Base-by-base conservation (phyloP, 2,113 vertebrate genomes). In the Casuarius casuarius region DNA sequence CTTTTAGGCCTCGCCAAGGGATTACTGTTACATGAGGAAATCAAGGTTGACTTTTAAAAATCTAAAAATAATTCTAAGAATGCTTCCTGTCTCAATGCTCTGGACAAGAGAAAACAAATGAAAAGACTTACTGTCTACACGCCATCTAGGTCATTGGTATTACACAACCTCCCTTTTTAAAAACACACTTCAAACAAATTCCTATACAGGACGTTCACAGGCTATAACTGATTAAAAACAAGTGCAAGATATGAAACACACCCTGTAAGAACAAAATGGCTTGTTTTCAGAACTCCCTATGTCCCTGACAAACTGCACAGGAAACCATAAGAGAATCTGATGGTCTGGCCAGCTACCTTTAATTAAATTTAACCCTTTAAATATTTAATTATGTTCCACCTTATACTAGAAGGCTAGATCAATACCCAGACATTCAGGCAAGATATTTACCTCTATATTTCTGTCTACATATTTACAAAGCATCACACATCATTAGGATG, bases 41-140 rank as follows among this genome's bases (percentile, higher is more conserved):
- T 71, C 73, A 96, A 91, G 87, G 78, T 23, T 83, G 61, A 93
- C 81, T 96, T 92, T 52, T 77, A 71, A 92, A 56, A 91, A 63
- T 89, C 92, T 87, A 75, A 93, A 96, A 96, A 96, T 96, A 95
- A 92, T 92, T 90, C 76, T 87, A 94, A 94, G 87, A 96, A 91
- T 95, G 67, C 62, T 97, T 95, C 91, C 76, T 77, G 73, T 91
- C 90, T 94, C 70, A 70, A 9, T 54, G 25, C 15, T 83, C 72
- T 12, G 59, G 68, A 95, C 33, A 75, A 96, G 54, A 90, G 63
- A 95, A 94, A 95, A 93, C 88, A 95, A 94, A 95, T 19, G 82
- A 96, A 94, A 84, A 92, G 54, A 59, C 15, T 78, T 77, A 61
- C 25, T 8, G 2, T 78, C 66, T 76, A 90, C 76, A 91, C 0